Conservation (phyloP, 1,140 invertebrate genomes). For the Drosophila chauvacae region DNA sequence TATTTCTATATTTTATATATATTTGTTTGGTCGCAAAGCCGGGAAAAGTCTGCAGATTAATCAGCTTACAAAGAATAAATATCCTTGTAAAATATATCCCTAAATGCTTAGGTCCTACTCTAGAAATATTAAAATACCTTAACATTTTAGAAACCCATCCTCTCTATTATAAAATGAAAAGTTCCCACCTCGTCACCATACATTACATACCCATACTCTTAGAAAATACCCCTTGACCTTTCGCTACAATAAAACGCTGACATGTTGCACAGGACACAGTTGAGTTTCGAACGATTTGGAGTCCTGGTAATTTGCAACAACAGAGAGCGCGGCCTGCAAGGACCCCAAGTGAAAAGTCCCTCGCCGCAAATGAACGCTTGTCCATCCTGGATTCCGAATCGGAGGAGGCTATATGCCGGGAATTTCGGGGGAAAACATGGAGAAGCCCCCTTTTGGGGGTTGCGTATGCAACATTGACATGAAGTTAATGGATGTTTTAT, state of each 20-base stretch:
- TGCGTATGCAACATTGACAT: conserved; percentile 77
- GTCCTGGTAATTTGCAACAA: conserved; percentile 67
- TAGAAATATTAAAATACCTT: too few species aligned
- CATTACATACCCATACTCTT: neutral
- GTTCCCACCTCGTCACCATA: neutral
- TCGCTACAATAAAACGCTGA: conserved; percentile 66
- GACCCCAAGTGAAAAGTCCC: conserved; percentile 32
- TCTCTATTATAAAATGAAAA: neutral
- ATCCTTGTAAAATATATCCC: neutral
- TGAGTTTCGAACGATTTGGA: conserved; percentile 35
- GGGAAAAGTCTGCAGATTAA: too few species aligned
- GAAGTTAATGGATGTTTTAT: conserved; percentile 83
- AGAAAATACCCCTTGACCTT: conserved; percentile 4
- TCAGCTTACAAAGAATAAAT: neutral
- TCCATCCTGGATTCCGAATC: conserved; percentile 37
- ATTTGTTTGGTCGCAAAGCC: too few species aligned
- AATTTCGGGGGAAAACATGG: neutral
- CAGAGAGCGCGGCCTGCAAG: conserved; percentile 30
- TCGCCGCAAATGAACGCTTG: conserved; percentile 73
- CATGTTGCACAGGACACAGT: conserved; percentile 63
- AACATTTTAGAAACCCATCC: neutral
- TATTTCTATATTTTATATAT: neutral
- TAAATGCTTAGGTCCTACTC: too few species aligned
- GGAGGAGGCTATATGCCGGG: conserved; percentile 1
- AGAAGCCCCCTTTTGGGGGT: conserved; percentile 6